These are phyloP conservation scores for Sporophila hypoxantha DNA, from an alignment of 2,113 vertebrate species.

Conservation along the genomic window DNA sequence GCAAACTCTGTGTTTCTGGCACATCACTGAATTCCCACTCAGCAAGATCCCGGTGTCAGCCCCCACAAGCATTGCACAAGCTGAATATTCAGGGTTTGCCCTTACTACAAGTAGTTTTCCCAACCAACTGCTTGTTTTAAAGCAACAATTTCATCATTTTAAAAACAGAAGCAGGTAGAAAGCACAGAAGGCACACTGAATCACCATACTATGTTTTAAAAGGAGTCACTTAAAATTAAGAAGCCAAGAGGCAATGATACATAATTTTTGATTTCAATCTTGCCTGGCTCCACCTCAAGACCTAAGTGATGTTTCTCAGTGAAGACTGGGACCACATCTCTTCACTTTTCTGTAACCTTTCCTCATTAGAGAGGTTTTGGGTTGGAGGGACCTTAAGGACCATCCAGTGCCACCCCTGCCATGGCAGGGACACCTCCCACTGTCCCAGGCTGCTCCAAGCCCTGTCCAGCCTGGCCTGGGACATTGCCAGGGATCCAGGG, in stretches of 20 bases:
- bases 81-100: not conserved
- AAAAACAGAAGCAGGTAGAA: not conserved
- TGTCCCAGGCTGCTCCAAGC: not conserved
- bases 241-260: not conserved
- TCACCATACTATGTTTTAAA: not conserved
- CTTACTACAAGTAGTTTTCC: not conserved
- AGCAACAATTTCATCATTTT: fast-evolving
- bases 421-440: not conserved
- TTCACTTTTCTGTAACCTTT: not conserved
- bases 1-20: not conserved
- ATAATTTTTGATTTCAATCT: not conserved
- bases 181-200: not conserved
- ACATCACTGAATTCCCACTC: not conserved
- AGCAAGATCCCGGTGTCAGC: not conserved
- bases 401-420: not conserved
- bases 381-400: not conserved
- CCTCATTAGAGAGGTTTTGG: not conserved
- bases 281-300: not conserved
- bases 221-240: not conserved
- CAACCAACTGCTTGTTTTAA: not conserved
- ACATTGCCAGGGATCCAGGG: not conserved
- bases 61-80: not conserved
- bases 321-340: not conserved
- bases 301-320: not conserved
- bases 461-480: not conserved